A percentile compares a stretch with the other conserved stretches of the same genome.
Conservation (phyloP, 2,888 invertebrate species). For the Alsophila aescularia region DNA sequence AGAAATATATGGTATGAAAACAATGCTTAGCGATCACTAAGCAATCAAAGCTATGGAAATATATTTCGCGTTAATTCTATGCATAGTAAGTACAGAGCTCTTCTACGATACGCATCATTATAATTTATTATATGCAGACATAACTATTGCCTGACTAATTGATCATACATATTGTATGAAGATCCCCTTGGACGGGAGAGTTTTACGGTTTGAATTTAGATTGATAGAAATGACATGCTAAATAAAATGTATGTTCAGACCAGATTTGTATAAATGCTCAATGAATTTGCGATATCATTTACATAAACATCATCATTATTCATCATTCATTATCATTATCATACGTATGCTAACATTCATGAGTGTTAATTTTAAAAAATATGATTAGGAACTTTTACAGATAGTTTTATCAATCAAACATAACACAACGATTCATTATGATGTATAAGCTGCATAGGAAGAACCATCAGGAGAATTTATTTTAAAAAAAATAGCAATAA, state of each 20-base stretch:
- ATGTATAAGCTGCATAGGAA: no score
- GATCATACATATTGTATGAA: conserved; percentile 16
- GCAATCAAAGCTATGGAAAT: neutral
- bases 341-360: neutral
- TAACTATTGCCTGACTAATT: conserved; percentile 22
- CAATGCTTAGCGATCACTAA: neutral
- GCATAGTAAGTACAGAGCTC: conserved; percentile 6
- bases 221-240: conserved; percentile 27
- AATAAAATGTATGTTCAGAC: conserved; percentile 16
- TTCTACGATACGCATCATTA: conserved; percentile 11
- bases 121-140: conserved; percentile 24
- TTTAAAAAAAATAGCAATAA: no score
- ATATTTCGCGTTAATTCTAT: conserved; percentile 1
- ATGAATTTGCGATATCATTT: conserved; percentile 1
- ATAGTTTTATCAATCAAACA: no score
- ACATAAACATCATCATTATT: no score
- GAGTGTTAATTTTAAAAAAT: neutral
- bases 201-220: conserved; percentile 28
- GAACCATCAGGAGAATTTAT: no score
- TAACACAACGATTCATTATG: no score
- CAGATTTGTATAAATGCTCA: conserved; percentile 10
- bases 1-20: neutral
- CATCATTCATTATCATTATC: no score
- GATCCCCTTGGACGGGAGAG: conserved; percentile 21
- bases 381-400: no score